Percentiles rank a stretch among this genome's conserved stretches.
These are phyloP conservation scores for Magallana angulata DNA, from an alignment of 1,140 invertebrate genomes.

Conservation along the genomic window DNA sequence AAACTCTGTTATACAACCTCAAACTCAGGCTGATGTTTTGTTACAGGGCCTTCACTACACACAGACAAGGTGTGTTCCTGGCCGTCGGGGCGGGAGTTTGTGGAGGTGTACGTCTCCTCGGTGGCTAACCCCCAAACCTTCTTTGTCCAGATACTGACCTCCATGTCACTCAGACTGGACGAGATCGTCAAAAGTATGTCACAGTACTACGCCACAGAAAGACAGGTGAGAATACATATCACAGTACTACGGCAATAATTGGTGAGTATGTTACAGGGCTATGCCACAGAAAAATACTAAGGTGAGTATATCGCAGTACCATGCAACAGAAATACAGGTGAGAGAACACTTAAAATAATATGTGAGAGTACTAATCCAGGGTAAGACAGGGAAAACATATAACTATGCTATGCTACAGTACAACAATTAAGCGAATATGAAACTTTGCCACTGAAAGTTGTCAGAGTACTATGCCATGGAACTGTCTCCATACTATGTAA, in stretches of 20 bases:
- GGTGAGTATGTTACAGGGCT: no score
- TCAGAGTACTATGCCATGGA: no score
- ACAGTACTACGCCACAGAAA: constrained; percentile 42
- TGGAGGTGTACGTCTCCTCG: constrained; percentile 58
- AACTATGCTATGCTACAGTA: background rate
- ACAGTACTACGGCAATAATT: no score
- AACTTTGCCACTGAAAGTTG: no score
- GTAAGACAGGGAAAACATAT: constrained; percentile 4
- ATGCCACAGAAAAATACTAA: no score
- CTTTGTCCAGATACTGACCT: constrained; percentile 53
- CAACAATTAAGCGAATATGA: no score
- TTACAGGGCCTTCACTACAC: background rate
- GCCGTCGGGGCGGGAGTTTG: constrained; percentile 43
- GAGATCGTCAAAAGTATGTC: constrained; percentile 51
- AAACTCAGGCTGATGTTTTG: no score
- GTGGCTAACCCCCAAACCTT: constrained; percentile 51
- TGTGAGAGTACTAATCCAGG: constrained; percentile 35
- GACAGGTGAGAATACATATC: constrained; percentile 15
- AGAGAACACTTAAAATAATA: no score
- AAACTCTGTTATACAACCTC: no score
- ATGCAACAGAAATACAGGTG: no score
- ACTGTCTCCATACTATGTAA: no score
- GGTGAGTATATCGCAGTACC: no score
- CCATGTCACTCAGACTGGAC: constrained; percentile 50
- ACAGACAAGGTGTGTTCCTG: background rate